A percentile compares a stretch with the other conserved stretches of the same genome.
phyloP scores from a whole-genome alignment of 2,797 vertebrate species.

The Malacoraja senta region DNA sequence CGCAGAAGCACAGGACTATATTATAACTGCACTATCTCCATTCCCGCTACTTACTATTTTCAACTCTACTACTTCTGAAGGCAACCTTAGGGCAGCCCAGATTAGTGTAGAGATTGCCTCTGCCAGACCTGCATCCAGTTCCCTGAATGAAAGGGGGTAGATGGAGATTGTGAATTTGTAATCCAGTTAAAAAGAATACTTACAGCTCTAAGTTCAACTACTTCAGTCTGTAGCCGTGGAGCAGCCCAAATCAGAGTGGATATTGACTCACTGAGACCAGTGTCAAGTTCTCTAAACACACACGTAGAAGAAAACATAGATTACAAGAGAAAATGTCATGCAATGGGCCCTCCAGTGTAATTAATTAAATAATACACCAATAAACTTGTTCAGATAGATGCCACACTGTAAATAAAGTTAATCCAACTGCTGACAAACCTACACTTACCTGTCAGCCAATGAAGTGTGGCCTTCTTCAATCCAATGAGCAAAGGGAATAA shows the following conservation, averaged over 20 bases:
- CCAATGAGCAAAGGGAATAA: background rate
- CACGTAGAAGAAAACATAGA: background rate
- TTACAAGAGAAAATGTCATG: background rate
- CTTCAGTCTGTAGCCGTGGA: slow-evolving; percentile 86
- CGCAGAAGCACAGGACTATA: background rate
- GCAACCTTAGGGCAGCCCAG: slow-evolving; percentile 92
- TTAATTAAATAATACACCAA: background rate
- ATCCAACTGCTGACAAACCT: background rate
- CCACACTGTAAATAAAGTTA: background rate
- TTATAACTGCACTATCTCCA: background rate
- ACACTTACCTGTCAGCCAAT: background rate
- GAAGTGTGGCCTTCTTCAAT: background rate
- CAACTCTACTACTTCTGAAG: slow-evolving; percentile 82
- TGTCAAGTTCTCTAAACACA: slow-evolving; percentile 76
- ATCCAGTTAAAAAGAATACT: slow-evolving; percentile 50
- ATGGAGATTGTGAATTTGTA: background rate
- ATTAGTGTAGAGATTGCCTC: slow-evolving; percentile 93
- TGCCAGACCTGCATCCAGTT: slow-evolving; percentile 85
- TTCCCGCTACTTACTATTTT: slow-evolving; percentile 73
- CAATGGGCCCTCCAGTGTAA: background rate
- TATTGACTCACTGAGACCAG: slow-evolving; percentile 90
- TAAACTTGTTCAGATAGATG: background rate
- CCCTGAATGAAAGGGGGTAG: slow-evolving; percentile 56
- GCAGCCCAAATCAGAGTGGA: slow-evolving; percentile 96
- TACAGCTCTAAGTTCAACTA: slow-evolving; percentile 83